Base-by-base conservation (phyloP, 2,888 invertebrate species). In the Yponomeuta sedellus region DNA sequence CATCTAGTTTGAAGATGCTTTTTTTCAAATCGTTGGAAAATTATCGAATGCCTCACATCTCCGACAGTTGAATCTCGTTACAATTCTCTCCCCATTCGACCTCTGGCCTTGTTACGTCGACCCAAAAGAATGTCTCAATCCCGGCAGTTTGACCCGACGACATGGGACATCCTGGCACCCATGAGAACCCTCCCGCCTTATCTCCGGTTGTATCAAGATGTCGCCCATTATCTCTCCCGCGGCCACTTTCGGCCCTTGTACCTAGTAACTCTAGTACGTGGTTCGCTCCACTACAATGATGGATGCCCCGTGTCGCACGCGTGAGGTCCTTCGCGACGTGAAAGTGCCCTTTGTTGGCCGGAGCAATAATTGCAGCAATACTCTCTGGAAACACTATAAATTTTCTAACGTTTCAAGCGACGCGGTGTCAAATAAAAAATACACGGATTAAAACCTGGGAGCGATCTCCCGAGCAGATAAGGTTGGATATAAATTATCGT, bases 361-460 rank as follows among this genome's bases (percentile, higher is more conserved):
- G 5, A 52, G 44, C 16, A 52, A 52, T 88, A 88, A 88, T 88
- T 85, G 88, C 85, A 79, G 80, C 79, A 73, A 75, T 78, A 77
- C 75, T 75, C 77, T 74, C 77, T 76, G 73, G 80, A 79, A 75
- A 78, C 76, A 80, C 82, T 81, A 90, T 88, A 88, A 87, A 90
- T 88, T 86, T 80, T 76, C 81, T 78, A 73, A 75, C 73, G 75
- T 74, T 77, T 75, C 79, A 73, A 28, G 61, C 74, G 71, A 34
- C 77, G 70, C 76, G 73, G 76, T 78, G 82, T 80, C 76, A 73
- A 77, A 86, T 91, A 90, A 91, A 91, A 91, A 91, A 91, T 91
- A 87, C 82, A 82, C 83, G 88, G 91, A 90, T 91, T 91, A 90
- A 86, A 85, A 80, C 85, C 78, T 80, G 79, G 86, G 86, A 84